A percentile compares a stretch with the other conserved stretches of the same genome.
Evolutionary conservation across 2,113 vertebrate species (phyloP).

Genomic region (Pimephales promelas): DNA sequence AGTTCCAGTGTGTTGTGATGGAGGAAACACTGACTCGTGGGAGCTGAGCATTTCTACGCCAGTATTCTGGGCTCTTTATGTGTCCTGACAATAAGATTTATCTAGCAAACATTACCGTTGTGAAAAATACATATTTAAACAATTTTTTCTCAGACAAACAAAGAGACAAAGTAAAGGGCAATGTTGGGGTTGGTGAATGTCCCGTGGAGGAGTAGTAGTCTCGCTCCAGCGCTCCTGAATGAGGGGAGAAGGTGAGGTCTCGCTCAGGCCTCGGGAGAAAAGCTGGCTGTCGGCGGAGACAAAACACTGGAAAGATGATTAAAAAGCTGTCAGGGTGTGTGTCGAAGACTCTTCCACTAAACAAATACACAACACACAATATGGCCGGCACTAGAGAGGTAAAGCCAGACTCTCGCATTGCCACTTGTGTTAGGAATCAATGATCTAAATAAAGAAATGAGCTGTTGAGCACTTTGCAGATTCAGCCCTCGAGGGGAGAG

Average conservation of each 20-base stretch:
- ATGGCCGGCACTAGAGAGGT: neutral
- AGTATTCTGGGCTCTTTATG: slow-evolving; percentile 59
- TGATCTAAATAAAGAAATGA: neutral
- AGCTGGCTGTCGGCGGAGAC: slow-evolving; percentile 13
- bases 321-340: slow-evolving; percentile 16
- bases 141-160: slow-evolving; percentile 74
- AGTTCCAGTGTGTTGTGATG: slow-evolving; percentile 4
- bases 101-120: slow-evolving; percentile 75
- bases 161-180: slow-evolving; percentile 68
- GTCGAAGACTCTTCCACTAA: slow-evolving; percentile 4
- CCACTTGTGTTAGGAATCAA: neutral
- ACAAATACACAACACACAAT: neutral
- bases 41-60: slow-evolving; percentile 1
- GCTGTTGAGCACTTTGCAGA: neutral
- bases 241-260: slow-evolving; percentile 61
- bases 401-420: neutral
- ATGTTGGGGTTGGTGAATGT: slow-evolving; percentile 43
- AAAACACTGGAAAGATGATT: neutral
- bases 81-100: slow-evolving; percentile 76
- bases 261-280: slow-evolving; percentile 26
- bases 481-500: neutral
- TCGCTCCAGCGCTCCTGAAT: slow-evolving; percentile 74
- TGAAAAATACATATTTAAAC: slow-evolving; percentile 81
- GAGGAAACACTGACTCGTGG: slow-evolving; percentile 57
- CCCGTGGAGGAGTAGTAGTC: slow-evolving; percentile 62